Evolutionary conservation across 1,140 invertebrate species (phyloP), one percentile per base, ranked within the genome.

Genomic region (Tribolium castaneum): DNA sequence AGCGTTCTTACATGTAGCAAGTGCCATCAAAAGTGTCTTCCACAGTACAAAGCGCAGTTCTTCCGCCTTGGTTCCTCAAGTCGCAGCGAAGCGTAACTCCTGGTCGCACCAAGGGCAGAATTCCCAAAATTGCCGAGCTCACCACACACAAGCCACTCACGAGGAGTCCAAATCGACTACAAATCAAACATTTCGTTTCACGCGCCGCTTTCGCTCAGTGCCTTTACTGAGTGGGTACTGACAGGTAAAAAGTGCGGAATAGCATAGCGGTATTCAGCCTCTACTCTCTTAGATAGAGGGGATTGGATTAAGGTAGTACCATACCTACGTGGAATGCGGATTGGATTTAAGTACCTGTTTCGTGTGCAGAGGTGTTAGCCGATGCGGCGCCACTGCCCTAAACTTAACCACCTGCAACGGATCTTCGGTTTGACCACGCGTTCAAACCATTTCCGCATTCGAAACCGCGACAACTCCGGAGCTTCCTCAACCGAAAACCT

Each of bases 211-310:
- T 71, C 70, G 56, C 71, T 72, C 54, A 70, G n/a, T 72, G 71
- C 45, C 54, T 77, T 72, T 25, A 77, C 76, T 77, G 70, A 72
- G 56, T 76, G 49, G 76, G 34, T 52, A 73, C 71, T 73, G 62
- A 70, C 76, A 77, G 76, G 76, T 77, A 77, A 77, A 77, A 77
- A 77, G 66, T 77, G 71, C 54, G 70, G 76, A 77, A 77, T 72
- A 77, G 76, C 70, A 59, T 72, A 77, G 70, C 76, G 76, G 75
- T 71, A 71, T 77, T 71, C 76, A 70, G 76, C 52, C 70, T 77
- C 76, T 72, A 77, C 76, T 73, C 75, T 76, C 39, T 62, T 71
- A 77, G 66, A 77, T 77, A 77, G 76, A 72, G 76, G 76, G 75
- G 45, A 72, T 30, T 76, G 56, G 76, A 77, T 77, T 77, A 71